Conservation (phyloP, 1,140 invertebrate species). For the Nomia melanderi region DNA sequence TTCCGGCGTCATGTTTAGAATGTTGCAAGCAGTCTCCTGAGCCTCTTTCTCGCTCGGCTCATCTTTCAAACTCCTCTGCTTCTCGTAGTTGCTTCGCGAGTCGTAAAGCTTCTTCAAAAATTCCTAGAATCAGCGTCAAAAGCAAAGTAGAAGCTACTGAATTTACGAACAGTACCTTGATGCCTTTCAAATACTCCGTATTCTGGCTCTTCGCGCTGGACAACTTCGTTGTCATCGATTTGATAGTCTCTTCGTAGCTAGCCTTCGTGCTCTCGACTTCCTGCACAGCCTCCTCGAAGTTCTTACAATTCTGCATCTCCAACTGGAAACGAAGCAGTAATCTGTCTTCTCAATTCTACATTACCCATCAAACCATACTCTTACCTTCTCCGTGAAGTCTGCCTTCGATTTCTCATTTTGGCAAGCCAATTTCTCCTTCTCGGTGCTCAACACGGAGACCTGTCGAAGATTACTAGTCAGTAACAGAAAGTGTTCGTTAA, state of each 20-base stretch:
- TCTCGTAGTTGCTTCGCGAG: slow-evolving; percentile 11
- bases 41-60: slow-evolving; percentile 58
- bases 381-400: slow-evolving; percentile 44
- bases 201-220: not conserved
- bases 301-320: slow-evolving; percentile 6
- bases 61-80: slow-evolving; percentile 7
- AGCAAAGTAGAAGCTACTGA: not conserved
- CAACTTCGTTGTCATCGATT: slow-evolving; percentile 18
- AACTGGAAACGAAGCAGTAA: not conserved
- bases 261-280: slow-evolving; percentile 3
- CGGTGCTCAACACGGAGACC: slow-evolving; percentile 45
- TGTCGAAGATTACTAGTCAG: slow-evolving; percentile 2
- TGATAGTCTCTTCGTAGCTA: slow-evolving; percentile 20
- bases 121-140: slow-evolving; percentile 31
- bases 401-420: slow-evolving; percentile 47
- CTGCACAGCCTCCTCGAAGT: not conserved
- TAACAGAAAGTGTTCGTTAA: not conserved
- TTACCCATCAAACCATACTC: not conserved
- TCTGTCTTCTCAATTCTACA: too few relatives aligned
- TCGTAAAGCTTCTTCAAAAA: slow-evolving; percentile 51
- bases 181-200: slow-evolving; percentile 49
- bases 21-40: slow-evolving; percentile 59
- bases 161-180: too few relatives aligned
- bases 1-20: slow-evolving; percentile 63
- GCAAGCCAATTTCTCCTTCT: slow-evolving; percentile 48